A percentile compares a stretch with the other conserved stretches of the same genome.
Evolutionary conservation across 2,888 invertebrate genomes (phyloP).

Genomic region (Phanerotoma sp.): DNA sequence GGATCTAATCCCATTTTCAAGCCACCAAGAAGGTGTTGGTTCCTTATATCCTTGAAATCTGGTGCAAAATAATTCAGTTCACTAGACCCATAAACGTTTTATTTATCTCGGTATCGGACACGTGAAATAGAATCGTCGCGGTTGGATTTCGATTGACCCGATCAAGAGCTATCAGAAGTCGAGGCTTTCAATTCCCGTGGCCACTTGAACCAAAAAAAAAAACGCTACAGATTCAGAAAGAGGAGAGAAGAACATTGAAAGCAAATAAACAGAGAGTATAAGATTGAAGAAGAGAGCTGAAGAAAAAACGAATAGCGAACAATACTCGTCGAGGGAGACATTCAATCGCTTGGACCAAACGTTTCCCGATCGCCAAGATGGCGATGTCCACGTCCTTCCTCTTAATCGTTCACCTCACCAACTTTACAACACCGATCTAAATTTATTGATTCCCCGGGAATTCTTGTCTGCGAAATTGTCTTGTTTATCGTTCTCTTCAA

Average conservation of each 20-base stretch:
- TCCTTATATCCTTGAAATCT: slow-evolving; percentile 2
- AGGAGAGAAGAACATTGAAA: background rate
- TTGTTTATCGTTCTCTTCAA: slow-evolving; percentile 50
- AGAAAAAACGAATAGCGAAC: slow-evolving; percentile 30
- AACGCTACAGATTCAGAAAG: slow-evolving; percentile 22
- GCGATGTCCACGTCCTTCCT: slow-evolving; percentile 35
- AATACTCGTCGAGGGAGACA: slow-evolving; percentile 57
- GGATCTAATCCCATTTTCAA: slow-evolving; percentile 44
- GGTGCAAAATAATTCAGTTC: slow-evolving; percentile 13
- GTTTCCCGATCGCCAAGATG: slow-evolving; percentile 40
- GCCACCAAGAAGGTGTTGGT: slow-evolving; percentile 29
- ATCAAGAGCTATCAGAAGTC: slow-evolving; percentile 42
- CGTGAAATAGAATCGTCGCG: slow-evolving; percentile 46
- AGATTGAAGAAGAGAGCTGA: slow-evolving; percentile 13
- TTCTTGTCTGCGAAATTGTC: slow-evolving; percentile 49
- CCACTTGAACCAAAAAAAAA: slow-evolving; percentile 12
- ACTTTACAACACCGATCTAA: slow-evolving; percentile 22
- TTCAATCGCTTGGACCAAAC: slow-evolving; percentile 54
- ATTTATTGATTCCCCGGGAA: slow-evolving; percentile 57
- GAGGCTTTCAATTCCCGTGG: slow-evolving; percentile 53
- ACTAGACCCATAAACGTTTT: slow-evolving; percentile 40
- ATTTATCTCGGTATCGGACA: slow-evolving; percentile 31
- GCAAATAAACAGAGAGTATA: slow-evolving; percentile 23
- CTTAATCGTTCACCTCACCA: slow-evolving; percentile 37
- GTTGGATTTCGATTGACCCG: slow-evolving; percentile 35